A percentile compares a stretch with the other conserved stretches of the same genome.
Evolutionary conservation across 1,140 invertebrate genomes (phyloP).

Genomic region (Euura saliciscinereae): DNA sequence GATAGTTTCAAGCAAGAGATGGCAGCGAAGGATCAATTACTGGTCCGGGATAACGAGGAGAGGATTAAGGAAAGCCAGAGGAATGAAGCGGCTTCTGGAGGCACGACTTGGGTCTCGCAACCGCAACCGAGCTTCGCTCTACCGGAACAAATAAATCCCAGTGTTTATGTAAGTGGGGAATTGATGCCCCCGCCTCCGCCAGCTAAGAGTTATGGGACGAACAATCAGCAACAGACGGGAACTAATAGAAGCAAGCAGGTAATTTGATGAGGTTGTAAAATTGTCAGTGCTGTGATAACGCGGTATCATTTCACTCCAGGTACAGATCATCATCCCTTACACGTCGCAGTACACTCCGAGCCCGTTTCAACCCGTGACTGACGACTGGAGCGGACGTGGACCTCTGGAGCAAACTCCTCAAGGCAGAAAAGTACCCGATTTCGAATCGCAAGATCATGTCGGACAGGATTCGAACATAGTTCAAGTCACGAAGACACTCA

Average conservation of each 20-base stretch:
- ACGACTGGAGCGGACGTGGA: constrained; percentile 38
- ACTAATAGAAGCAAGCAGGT: constrained; percentile 14
- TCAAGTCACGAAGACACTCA: constrained; percentile 43
- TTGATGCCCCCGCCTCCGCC: background rate
- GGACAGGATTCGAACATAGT: constrained; percentile 43
- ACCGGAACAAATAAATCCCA: background rate
- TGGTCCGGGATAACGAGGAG: background rate
- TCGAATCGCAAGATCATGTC: constrained; percentile 34
- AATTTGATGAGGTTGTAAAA: background rate
- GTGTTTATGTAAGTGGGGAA: background rate
- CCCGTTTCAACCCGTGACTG: constrained; percentile 54
- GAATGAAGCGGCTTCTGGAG: background rate
- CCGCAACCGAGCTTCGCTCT: background rate
- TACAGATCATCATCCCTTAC: constrained; percentile 81
- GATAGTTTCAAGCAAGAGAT: constrained; percentile 24
- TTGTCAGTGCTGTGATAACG: too few relatives aligned
- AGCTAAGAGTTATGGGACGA: background rate
- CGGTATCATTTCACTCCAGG: constrained; percentile 44
- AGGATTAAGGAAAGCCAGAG: background rate
- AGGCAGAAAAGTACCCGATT: constrained; percentile 56
- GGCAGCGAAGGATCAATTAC: background rate
- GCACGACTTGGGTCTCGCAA: constrained; percentile 6
- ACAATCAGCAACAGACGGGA: constrained; percentile 1
- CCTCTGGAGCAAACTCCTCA: constrained; percentile 41
- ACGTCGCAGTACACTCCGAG: constrained; percentile 68